phyloP scores from a whole-genome alignment of 2,113 vertebrate species.

The Falco punctatus region DNA sequence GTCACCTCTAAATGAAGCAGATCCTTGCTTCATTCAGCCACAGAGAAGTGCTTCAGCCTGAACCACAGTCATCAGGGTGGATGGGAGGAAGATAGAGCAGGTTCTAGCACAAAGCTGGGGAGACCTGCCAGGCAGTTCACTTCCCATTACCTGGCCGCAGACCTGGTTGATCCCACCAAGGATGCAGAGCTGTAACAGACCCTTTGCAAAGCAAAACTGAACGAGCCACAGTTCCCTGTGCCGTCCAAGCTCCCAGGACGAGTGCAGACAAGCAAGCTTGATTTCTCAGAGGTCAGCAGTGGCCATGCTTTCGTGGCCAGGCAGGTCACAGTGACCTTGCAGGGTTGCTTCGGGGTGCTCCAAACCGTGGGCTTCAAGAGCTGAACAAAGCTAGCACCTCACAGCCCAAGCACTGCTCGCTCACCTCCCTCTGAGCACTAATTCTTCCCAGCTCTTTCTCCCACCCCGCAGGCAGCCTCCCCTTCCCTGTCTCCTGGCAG shows the following conservation, averaged over 20 bases:
- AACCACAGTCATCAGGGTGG: neutral
- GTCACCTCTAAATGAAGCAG: neutral
- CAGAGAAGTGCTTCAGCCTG: neutral
- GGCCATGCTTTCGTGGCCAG: fast-evolving
- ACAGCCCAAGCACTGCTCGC: neutral
- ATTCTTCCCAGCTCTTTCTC: neutral
- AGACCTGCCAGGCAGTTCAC: neutral
- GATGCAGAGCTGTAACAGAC: neutral
- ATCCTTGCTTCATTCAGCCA: neutral
- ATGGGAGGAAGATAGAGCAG: neutral
- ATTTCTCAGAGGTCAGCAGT: neutral
- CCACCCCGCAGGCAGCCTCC: neutral
- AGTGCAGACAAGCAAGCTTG: too few relatives aligned
- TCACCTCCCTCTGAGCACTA: neutral
- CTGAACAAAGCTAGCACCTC: neutral
- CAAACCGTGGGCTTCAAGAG: neutral
- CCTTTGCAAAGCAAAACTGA: neutral
- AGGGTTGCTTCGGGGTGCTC: neutral
- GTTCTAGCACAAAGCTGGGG: neutral
- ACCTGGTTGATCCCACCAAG: neutral
- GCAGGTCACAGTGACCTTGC: neutral
- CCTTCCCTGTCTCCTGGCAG: neutral
- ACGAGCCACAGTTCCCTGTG: neutral
- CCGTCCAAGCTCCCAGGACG: neutral
- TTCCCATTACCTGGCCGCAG: neutral